A percentile compares a stretch with the other conserved stretches of the same genome.
phyloP scores from a whole-genome alignment of 2,113 vertebrate genomes.

The Candoia aspera region DNA sequence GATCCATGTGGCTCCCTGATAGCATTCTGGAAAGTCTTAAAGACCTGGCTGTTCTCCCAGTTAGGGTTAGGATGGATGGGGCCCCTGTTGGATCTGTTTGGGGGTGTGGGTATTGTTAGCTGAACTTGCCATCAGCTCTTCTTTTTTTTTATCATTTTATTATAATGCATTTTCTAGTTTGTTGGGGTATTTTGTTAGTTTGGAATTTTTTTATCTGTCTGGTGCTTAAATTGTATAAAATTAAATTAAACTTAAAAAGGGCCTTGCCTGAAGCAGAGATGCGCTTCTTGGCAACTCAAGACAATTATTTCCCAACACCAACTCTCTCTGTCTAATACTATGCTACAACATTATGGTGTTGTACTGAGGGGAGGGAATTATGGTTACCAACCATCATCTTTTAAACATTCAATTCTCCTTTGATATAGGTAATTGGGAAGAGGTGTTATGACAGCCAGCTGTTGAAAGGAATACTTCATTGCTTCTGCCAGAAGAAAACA shows the following conservation, averaged over 20 bases:
- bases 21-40: not conserved
- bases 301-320: not conserved
- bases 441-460: not conserved
- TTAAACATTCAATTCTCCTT: not conserved
- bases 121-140: not conserved
- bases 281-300: not conserved
- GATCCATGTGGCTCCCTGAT: not conserved
- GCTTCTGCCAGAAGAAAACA: not conserved
- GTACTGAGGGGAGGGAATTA: not conserved
- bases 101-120: not conserved
- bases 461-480: not conserved
- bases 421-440: not conserved
- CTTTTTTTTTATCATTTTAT: not conserved
- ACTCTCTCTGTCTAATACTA: not conserved
- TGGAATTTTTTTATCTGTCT: no score
- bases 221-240: not conserved
- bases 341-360: not conserved
- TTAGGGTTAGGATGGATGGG: not conserved
- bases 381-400: not conserved
- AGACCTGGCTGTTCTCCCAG: not conserved
- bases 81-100: not conserved
- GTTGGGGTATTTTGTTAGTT: not conserved
- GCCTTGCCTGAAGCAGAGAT: not conserved
- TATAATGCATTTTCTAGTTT: not conserved
- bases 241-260: not conserved